Evolutionary conservation across 2,888 invertebrate genomes (phyloP).

Genomic region (Caenorhabditis drosophilae): DNA sequence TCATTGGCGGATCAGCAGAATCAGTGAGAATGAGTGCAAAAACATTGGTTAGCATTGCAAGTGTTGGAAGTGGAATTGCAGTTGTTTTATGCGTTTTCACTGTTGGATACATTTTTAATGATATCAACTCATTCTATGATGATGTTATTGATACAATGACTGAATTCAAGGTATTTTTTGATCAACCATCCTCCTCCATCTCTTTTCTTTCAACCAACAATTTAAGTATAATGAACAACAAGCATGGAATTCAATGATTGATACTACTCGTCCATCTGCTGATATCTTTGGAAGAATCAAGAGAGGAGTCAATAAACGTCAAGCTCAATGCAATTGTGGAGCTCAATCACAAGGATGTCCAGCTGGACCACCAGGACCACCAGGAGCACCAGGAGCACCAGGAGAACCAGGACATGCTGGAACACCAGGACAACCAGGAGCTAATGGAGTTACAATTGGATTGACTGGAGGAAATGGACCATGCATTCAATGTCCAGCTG

Average conservation of each 20-base stretch:
- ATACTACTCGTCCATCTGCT: constrained; percentile 8
- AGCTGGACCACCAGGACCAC: constrained; percentile 49
- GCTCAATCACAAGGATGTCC: constrained; percentile 35
- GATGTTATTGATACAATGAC: constrained; percentile 43
- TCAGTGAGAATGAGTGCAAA: constrained; percentile 14
- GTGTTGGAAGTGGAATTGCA: constrained; percentile 38
- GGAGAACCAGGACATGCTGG: constrained; percentile 44
- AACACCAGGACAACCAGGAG: constrained; percentile 34
- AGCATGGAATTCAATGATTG: constrained; percentile 45
- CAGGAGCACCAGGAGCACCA: constrained; percentile 44
- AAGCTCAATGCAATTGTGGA: constrained; percentile 49
- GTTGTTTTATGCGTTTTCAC: constrained; percentile 39
- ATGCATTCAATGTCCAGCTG: constrained; percentile 37
- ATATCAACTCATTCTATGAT: constrained; percentile 51
- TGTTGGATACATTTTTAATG: constrained; percentile 48
- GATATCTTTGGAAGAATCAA: constrained; percentile 45
- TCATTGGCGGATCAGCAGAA: too few species aligned
- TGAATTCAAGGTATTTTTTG: constrained; percentile 38
- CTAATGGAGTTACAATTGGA: constrained; percentile 47
- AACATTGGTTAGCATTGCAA: constrained; percentile 40
- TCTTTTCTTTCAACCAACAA: too few species aligned
- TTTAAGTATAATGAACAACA: constrained; percentile 41
- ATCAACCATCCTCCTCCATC: background rate
- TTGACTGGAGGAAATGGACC: constrained; percentile 41
- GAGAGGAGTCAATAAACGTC: constrained; percentile 31